Evolutionary conservation across 2,888 invertebrate species (phyloP), one percentile per base, ranked within the genome.

Genomic region (Chloroclystis v-ata): DNA sequence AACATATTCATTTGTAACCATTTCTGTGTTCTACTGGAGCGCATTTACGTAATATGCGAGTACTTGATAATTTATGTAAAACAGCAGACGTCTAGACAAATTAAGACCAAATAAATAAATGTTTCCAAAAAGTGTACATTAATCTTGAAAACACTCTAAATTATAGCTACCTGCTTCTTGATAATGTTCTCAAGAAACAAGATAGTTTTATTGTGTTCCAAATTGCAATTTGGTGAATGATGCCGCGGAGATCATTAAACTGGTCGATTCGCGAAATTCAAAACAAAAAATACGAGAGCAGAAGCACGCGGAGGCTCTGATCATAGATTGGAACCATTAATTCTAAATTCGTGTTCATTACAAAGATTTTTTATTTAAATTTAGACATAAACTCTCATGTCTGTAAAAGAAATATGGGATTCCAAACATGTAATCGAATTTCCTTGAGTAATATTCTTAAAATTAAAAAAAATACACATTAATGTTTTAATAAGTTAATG

Each of bases 301-400:
- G 47, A 7, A 32, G 33, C 37, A 38, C 12, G 20, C 29, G 8
- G 45, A 33, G 28, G 16, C 11, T 42, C 43, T 49, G 47, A 51
- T 54, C 43, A 38, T 45, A 49, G 43, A 54, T 50, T 49, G 38
- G 38, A 54, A 43, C 42, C 46, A 35, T 38, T 43, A 41, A 28
- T 28, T 40, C 16, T 25, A 25, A 54, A 49, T 49, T 52, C 37
- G 49, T 44, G 44, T 39, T 52, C 48, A 44, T 52, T 50, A 52
- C 14, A 47, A 37, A 37, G 24, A 47, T 14, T 51, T 39, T 28
- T 35, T 7, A 44, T 54, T 45, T 12, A n/a, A n/a, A 0, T 4
- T 9, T 14, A 3, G n/a, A n/a, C n/a, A 13, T 9, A 2, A 14
- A 13, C 6, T 12, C 11, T 4, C 8, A 6, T 13, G 2, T 28